A percentile compares a stretch with the other conserved stretches of the same genome.
Evolutionary conservation across 2,888 invertebrate species (phyloP).

Genomic region (Zaprionus obscuricornis): DNA sequence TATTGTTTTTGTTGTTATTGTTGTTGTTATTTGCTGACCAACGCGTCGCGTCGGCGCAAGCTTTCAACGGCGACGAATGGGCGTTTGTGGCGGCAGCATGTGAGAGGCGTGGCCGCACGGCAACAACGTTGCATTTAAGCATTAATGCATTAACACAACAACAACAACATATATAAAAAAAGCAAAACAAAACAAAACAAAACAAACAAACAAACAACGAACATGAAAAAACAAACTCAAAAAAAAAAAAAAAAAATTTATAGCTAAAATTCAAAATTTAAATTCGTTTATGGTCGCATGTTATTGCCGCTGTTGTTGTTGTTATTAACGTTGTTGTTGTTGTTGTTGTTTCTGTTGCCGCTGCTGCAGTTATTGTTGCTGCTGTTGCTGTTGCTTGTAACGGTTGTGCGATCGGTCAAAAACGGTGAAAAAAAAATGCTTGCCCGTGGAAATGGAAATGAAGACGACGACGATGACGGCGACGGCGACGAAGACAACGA

Average conservation of each 20-base stretch:
- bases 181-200: constrained; percentile 15
- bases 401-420: constrained; percentile 53
- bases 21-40: constrained; percentile 35
- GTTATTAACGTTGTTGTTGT: constrained; percentile 19
- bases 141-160: constrained; percentile 47
- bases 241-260: constrained; percentile 24
- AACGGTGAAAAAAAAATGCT: constrained; percentile 60
- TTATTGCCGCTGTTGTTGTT: constrained; percentile 30
- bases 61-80: constrained; percentile 44
- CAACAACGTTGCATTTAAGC: constrained; percentile 25
- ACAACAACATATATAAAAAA: neutral
- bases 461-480: constrained; percentile 18
- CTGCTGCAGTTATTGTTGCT: constrained; percentile 1
- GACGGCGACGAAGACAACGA: constrained; percentile 28
- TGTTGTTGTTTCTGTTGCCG: constrained; percentile 39
- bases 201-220: constrained; percentile 10
- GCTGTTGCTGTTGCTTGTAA: constrained; percentile 43
- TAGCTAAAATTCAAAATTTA: constrained; percentile 42
- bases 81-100: constrained; percentile 23
- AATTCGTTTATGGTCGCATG: constrained; percentile 53
- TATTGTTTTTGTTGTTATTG: neutral
- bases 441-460: constrained; percentile 21
- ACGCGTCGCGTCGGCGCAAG: constrained; percentile 39
- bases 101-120: constrained; percentile 47
- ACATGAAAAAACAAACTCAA: constrained; percentile 25